Evolutionary conservation across 2,888 invertebrate genomes (phyloP), one percentile per base, ranked within the genome.

Genomic region (Pheosia gnoma): DNA sequence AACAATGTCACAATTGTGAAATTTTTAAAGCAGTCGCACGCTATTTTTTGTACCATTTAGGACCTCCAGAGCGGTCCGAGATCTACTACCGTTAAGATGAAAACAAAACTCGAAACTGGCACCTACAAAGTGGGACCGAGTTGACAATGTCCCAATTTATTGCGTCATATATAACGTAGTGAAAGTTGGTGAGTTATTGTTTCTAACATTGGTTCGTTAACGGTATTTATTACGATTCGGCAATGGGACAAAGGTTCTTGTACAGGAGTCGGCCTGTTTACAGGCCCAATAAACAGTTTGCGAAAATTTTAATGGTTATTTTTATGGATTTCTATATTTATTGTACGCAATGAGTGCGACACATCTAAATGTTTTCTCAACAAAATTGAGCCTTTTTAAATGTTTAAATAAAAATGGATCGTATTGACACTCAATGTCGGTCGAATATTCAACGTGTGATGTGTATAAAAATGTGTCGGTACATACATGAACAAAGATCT

Each of bases 101-200:
- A 89, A 89, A 91, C 89, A 90, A 91, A 88, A 78, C 77, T 68
- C 61, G 54, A 65, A 67, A 67, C 82, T 81, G 66, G 77, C 79
- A 72, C 78, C 80, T 80, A 78, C 78, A 75, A 81, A 86, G 86
- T 78, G 78, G 81, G 73, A 74, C 77, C 66, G 66, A 70, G 58
- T 56, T 58, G 70, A 90, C 90, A 91, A 91, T 83, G 71, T 70
- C 59, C 58, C 74, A 74, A 80, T 92, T 92, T 92, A 93, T 90
- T 89, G 85, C 83, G 78, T 86, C 88, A 87, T 91, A 91, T 89
- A 90, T 89, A 87, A 92, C 83, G 71, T 87, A 93, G 93, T 91
- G 93, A 93, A 93, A 93, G 93, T 92, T 85, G 83, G 78, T 70
- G 70, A 63, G 68, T 77, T 77, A 81, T 89, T 88, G 88, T 90